Evolutionary conservation across 2,113 vertebrate species (phyloP).

Genomic region (Amia ocellicauda): DNA sequence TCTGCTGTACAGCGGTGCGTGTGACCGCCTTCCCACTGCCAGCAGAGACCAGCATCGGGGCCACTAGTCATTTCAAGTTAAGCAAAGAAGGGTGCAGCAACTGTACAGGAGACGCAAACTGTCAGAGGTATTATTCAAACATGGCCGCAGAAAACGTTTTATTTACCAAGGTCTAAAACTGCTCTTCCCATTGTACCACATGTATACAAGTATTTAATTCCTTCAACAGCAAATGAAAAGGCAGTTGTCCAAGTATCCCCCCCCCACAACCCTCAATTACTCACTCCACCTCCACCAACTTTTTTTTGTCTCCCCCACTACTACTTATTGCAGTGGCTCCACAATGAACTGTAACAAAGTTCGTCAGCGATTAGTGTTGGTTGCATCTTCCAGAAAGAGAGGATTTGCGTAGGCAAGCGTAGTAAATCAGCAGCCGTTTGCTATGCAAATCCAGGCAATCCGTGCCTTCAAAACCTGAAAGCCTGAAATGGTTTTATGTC

Average conservation of each 20-base stretch:
- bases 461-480: conserved; percentile 18
- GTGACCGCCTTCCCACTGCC: too few species aligned
- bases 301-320: too few species aligned
- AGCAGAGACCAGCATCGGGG: too few species aligned
- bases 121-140: too few species aligned
- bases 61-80: too few species aligned
- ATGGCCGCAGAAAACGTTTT: too few species aligned
- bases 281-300: background rate
- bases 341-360: conserved; percentile 26
- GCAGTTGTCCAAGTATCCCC: background rate
- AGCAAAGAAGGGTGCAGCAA: too few species aligned
- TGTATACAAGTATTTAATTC: conserved; percentile 1
- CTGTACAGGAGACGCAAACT: too few species aligned
- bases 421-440: conserved; percentile 22
- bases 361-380: conserved; percentile 24
- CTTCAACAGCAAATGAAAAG: background rate
- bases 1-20: too few species aligned
- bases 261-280: background rate
- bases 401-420: conserved; percentile 27
- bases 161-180: too few species aligned
- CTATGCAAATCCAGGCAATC: conserved; percentile 29
- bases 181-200: too few species aligned
- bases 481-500: conserved; percentile 17
- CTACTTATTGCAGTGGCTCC: background rate
- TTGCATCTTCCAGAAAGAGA: conserved; percentile 32